Conservation (phyloP, 2,888 invertebrate species). For the Cantharis lateralis region DNA sequence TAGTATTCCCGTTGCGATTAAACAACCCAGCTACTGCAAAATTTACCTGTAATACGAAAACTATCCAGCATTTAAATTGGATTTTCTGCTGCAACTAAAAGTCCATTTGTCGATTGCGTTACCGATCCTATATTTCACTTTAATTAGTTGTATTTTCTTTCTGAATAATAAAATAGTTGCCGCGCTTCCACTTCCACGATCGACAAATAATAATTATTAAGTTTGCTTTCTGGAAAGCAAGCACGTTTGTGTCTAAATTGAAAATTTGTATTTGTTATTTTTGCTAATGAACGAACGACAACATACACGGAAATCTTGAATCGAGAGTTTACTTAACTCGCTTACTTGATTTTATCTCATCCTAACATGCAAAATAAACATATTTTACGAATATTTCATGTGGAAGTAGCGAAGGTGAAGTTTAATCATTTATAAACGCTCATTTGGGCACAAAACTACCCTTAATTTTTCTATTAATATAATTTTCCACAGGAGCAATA, state of each 20-base stretch:
- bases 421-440: background rate
- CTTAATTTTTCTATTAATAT: background rate
- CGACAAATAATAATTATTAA: background rate
- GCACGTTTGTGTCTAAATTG: background rate
- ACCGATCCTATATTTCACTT: background rate
- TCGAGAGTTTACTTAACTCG: background rate
- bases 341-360: background rate
- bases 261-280: background rate
- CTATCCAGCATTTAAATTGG: conserved; percentile 12
- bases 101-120: background rate
- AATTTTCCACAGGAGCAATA: background rate
- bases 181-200: background rate
- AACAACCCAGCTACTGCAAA: conserved; percentile 1
- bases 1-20: conserved; percentile 22
- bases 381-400: background rate
- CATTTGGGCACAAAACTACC: background rate
- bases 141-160: background rate
- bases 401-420: background rate
- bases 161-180: background rate
- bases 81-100: background rate
- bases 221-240: background rate
- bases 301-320: background rate
- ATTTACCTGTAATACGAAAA: conserved; percentile 19
- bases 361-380: background rate
- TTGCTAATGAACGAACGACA: background rate